Base-by-base conservation (phyloP, 2,797 vertebrate genomes). In the Gobio occitaniae region DNA sequence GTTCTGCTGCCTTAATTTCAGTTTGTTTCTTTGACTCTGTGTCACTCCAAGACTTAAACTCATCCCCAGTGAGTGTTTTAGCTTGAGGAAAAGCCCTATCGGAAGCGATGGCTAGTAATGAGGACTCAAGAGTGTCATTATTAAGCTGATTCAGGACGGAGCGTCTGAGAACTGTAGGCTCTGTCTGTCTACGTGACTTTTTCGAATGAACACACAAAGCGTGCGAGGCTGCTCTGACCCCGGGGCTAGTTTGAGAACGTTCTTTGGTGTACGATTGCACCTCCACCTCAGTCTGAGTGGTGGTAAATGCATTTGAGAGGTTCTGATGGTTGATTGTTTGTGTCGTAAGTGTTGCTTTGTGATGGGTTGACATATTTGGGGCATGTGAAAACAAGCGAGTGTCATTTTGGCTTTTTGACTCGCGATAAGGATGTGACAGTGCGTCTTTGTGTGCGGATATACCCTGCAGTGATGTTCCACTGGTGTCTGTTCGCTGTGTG, bases 341-440 rank as follows among this genome's bases (percentile, higher is more conserved):
- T 11, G 65, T 65, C 6, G 77, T 77, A 75, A 72, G 29, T 65
- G 82, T 25, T 16, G 91, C 79, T 36, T 80, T 80, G 6, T 86
- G 84, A 11, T 91, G 92, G 6, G 90, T 86, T 32, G 87, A 90
- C 52, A 89, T 90, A 7, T 77, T 82, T 1, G 91, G 86, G 75
- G 78, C 88, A 87, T 89, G 83, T 77, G 87, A 71, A 71, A 78
- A 52, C 16, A 66, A 63, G 29, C 11, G 36, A 44, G 50, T 68
- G 63, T 82, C 68, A 36, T 65, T 87, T 89, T 56, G 82, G 47
- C n/a, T 85, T 41, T 83, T 87, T 50, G 5, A 80, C 75, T 74
- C 54, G 75, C 50, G 38, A 76, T 65, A n/a, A 56, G 66, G 38
- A 81, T 83, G 44, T 25, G 52, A 82, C 44, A 25, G 44, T 47